Percentiles rank a stretch among this genome's conserved stretches.
These are phyloP conservation scores for Telmatherina bonti DNA, from an alignment of 2,797 vertebrate genomes.

Conservation along the genomic window DNA sequence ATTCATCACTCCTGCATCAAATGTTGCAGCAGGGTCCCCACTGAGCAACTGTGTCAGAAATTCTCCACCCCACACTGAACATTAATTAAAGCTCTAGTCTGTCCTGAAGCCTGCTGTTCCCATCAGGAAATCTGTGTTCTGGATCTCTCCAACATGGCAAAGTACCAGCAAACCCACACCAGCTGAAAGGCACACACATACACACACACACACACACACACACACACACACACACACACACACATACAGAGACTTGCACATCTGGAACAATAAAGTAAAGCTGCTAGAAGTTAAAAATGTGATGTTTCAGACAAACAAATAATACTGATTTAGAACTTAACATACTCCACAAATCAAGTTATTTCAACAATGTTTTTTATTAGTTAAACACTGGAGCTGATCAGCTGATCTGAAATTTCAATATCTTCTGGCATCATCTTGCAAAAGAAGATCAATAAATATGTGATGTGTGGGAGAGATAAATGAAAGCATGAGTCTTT, in stretches of 20 bases:
- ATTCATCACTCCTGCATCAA: conserved; percentile 58
- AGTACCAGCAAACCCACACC: conserved; percentile 18
- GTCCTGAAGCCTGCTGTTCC: conserved; percentile 64
- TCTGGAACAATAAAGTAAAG: conserved; percentile 14
- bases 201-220: no score
- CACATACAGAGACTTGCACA: conserved; percentile 15
- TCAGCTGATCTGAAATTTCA: no score
- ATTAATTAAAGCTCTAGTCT: conserved; percentile 74
- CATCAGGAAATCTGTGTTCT: conserved; percentile 49
- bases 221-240: no score
- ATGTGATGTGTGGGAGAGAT: no score
- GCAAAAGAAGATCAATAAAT: no score
- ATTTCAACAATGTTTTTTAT: background rate
- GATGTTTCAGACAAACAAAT: conserved; percentile 9
- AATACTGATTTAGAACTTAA: background rate
- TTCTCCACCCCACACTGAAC: conserved; percentile 51
- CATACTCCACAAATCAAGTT: background rate
- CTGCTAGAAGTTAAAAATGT: background rate
- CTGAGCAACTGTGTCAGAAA: conserved; percentile 61
- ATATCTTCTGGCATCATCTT: no score
- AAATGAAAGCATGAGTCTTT: no score
- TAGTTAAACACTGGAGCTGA: background rate
- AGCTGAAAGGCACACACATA: conserved; percentile 3
- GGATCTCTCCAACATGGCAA: conserved; percentile 37
- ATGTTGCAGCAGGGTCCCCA: conserved; percentile 47